Percentiles rank a stretch among this genome's conserved stretches.
phyloP scores from a whole-genome alignment of 1,140 invertebrate genomes.

The Musca domestica region DNA sequence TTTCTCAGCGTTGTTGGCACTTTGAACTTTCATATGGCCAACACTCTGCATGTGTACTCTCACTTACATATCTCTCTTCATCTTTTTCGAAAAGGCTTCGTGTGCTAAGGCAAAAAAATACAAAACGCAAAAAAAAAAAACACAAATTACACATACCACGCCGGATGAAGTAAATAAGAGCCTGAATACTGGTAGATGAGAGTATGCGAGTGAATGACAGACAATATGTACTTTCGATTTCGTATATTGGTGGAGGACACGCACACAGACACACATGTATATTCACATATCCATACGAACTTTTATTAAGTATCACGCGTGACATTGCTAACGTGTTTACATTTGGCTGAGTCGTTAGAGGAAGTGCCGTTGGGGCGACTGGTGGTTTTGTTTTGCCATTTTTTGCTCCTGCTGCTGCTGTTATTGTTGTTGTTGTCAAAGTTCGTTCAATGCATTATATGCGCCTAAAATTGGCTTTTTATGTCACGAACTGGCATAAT shows the following conservation, averaged over 20 bases:
- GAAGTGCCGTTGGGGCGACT: background rate
- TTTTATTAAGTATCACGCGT: background rate
- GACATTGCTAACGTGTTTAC: conserved; percentile 13
- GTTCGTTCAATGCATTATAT: conserved; percentile 13
- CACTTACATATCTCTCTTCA: background rate
- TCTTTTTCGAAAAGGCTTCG: background rate
- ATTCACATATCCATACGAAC: background rate
- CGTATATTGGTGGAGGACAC: background rate
- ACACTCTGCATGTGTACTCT: background rate
- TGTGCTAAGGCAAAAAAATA: background rate
- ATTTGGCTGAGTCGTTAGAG: background rate
- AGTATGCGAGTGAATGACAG: too few species aligned
- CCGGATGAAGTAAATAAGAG: background rate
- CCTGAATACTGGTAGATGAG: background rate
- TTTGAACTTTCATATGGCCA: background rate
- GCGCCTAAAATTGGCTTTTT: conserved; percentile 19
- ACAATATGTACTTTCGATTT: conserved; percentile 6
- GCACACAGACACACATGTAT: too few species aligned
- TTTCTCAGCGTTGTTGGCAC: too few species aligned
- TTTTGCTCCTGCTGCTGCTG: background rate
- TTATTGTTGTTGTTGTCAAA: background rate
- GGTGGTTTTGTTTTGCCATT: background rate
- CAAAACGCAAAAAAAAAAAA: too few species aligned
- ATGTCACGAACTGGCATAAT: conserved; percentile 12
- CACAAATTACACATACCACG: background rate